Evolutionary conservation across 2,797 vertebrate species (phyloP).

Genomic region (Australoheros facetus): DNA sequence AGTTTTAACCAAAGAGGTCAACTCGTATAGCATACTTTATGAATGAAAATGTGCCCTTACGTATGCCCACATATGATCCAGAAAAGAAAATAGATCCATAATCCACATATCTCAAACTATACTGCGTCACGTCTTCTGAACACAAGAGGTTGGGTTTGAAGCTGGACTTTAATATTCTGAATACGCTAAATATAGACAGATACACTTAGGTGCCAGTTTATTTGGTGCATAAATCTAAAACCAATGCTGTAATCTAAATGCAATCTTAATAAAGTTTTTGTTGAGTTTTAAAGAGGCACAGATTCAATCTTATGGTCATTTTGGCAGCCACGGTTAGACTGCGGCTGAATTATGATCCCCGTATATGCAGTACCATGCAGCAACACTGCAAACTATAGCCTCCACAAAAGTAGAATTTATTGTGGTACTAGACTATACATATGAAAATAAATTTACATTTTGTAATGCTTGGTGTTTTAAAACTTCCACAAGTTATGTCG

Average conservation of each 20-base stretch:
- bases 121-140: not conserved
- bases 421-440: not conserved
- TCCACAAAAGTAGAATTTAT: not conserved
- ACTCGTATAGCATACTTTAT: not conserved
- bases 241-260: not conserved
- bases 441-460: not conserved
- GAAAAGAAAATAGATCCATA: not conserved
- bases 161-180: not conserved
- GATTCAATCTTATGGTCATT: conserved; percentile 5
- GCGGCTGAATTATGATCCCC: not conserved
- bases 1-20: not conserved
- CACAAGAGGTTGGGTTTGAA: not conserved
- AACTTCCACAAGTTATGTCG: not conserved
- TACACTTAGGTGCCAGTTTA: not conserved
- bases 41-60: not conserved
- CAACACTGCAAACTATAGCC: not conserved
- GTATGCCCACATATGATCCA: not conserved
- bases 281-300: not conserved
- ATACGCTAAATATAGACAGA: not conserved
- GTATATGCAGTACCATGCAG: not conserved
- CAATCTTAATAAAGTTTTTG: not conserved
- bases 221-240: not conserved
- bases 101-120: not conserved
- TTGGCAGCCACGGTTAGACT: not conserved
- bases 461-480: not conserved